Evolutionary conservation across 2,113 vertebrate species (phyloP).

Genomic region (Coturnix japonica): DNA sequence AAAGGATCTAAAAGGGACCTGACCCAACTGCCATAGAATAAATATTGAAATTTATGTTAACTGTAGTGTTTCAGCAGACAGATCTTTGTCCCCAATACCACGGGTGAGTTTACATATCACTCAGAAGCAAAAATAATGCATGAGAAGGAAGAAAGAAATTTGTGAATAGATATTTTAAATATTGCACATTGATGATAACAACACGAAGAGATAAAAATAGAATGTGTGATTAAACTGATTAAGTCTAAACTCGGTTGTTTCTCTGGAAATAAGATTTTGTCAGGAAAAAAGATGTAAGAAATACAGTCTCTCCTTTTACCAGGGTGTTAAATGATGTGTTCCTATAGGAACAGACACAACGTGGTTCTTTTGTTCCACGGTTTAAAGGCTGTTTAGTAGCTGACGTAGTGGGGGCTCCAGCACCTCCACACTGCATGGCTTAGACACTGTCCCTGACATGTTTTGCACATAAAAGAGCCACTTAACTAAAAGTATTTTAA

Average conservation of each 20-base stretch:
- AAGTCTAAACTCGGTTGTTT: neutral
- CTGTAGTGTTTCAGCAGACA: neutral
- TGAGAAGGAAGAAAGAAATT: neutral
- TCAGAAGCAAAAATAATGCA: neutral
- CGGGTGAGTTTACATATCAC: neutral
- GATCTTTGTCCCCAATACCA: neutral
- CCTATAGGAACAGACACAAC: neutral
- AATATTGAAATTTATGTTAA: neutral
- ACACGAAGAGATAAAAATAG: neutral
- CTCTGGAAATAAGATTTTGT: neutral
- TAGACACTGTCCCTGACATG: neutral
- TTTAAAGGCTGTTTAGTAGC: neutral
- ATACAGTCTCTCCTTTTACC: neutral
- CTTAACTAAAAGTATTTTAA: neutral
- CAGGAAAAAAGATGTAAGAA: neutral
- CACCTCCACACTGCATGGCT: neutral
- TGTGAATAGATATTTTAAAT: neutral
- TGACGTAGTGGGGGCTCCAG: neutral
- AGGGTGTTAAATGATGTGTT: neutral
- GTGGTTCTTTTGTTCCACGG: neutral
- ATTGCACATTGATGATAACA: neutral
- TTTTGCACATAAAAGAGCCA: neutral
- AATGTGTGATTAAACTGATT: neutral
- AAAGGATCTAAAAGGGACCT: neutral
- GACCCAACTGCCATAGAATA: neutral